Base-by-base conservation (phyloP, 2,113 vertebrate species). In the Nicator chloris region DNA sequence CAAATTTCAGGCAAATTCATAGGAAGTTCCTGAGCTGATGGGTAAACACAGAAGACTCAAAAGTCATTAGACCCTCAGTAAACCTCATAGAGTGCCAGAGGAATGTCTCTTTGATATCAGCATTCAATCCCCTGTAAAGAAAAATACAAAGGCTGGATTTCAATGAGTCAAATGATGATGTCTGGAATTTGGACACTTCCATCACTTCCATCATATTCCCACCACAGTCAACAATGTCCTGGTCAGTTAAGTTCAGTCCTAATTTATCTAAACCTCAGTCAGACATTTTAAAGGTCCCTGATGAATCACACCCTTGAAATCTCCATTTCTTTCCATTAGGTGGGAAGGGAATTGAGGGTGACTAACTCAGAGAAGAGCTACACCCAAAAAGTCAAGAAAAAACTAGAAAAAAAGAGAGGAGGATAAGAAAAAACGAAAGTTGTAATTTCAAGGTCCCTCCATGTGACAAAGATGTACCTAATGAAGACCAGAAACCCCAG, bases 401-500 rank as follows among this genome's bases (percentile, higher is more conserved):
- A 40, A 40, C 33, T 49, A 79, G 23, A 7, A 65, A 76, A 37
- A 13, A 64, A 71, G 39, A 57, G 20, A 83, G 10, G 3, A 85
- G 64, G 6, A 42, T 35, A 76, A 82, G 18, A 63, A 93, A 93
- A 93, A 93, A 90, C n/a, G 60, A 82, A 93, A 83, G 31, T 33
- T 88, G 24, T 22, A 86, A 77, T 63, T 37, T 13, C 50, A 77
- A 80, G 56, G 13, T 28, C 39, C 30, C 28, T 10, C 30, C 2
- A 2, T 86, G 68, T 47, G 44, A 23, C 75, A 90, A 54, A 66
- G 54, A 59, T 50, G 59, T 70, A 93, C 26, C 42, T 88, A 95
- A 94, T 93, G 66, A 94, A 86, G 88, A 93, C 71, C 96, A 96
- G 82, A 96, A 80, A 3, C n/a, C 21, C 33, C 7, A 22, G 11